These are phyloP conservation scores for Oxytorus armatus DNA, from an alignment of 2,888 invertebrate genomes.

Conservation along the genomic window DNA sequence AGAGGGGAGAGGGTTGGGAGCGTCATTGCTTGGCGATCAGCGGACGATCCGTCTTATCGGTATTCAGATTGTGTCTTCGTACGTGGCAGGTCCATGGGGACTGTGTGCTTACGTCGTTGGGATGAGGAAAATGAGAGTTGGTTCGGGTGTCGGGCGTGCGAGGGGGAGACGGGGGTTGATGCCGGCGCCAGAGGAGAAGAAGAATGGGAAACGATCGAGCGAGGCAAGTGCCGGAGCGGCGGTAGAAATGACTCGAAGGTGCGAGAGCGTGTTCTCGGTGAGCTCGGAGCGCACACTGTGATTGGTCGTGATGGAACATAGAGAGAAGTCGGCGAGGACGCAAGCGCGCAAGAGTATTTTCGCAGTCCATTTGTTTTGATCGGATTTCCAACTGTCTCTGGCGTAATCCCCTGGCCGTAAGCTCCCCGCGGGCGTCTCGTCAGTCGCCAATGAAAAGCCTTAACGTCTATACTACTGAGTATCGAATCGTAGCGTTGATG, in stretches of 20 bases:
- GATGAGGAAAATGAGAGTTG: slow-evolving; percentile 69
- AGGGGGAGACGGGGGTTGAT: slow-evolving; percentile 79
- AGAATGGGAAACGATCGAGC: slow-evolving; percentile 41
- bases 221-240: slow-evolving; percentile 1
- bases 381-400: slow-evolving; percentile 82
- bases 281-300: slow-evolving; percentile 21
- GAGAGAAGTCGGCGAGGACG: too few species aligned
- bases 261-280: slow-evolving; percentile 27
- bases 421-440: slow-evolving; percentile 79
- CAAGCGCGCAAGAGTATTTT: slow-evolving; percentile 72
- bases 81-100: slow-evolving; percentile 69
- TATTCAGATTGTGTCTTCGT: slow-evolving; percentile 77
- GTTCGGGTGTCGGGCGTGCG: slow-evolving; percentile 82
- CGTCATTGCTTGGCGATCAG: slow-evolving; percentile 81
- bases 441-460: slow-evolving; percentile 80
- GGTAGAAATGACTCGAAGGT: slow-evolving; percentile 37
- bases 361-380: slow-evolving; percentile 84
- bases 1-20: slow-evolving; percentile 63
- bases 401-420: slow-evolving; percentile 80
- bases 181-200: slow-evolving; percentile 25
- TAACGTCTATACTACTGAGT: slow-evolving; percentile 74
- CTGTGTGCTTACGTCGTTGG: slow-evolving; percentile 48
- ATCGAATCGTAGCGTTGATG: slow-evolving; percentile 62
- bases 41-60: slow-evolving; percentile 80
- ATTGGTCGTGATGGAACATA: slow-evolving; percentile 42